These are phyloP conservation scores for Hiodon tergisus DNA, from an alignment of 2,113 vertebrate genomes.

Conservation along the genomic window DNA sequence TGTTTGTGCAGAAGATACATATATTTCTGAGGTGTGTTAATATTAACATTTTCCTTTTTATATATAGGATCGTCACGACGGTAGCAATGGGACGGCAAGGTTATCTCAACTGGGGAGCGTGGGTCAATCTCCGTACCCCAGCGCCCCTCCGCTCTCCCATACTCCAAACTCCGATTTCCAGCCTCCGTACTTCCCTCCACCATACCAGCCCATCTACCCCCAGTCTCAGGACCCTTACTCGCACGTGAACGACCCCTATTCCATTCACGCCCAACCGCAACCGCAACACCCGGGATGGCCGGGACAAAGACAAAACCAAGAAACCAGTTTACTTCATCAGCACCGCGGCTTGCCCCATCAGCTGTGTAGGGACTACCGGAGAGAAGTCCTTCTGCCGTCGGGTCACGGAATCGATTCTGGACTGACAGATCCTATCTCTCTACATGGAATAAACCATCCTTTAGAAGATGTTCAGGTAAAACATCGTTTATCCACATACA, in stretches of 20 bases:
- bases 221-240: conserved; percentile 98
- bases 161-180: conserved; percentile 94
- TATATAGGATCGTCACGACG: conserved; percentile 87
- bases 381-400: conserved; percentile 89
- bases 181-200: conserved; percentile 88
- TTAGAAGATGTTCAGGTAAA: conserved; percentile 97
- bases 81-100: conserved; percentile 90
- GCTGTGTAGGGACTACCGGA: conserved; percentile 93
- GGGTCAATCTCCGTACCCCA: conserved; percentile 91
- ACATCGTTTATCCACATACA: not conserved
- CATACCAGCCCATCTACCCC: conserved; percentile 94
- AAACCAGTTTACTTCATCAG: conserved; percentile 86
- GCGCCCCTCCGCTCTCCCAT: conserved; percentile 90
- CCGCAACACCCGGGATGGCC: conserved; percentile 96
- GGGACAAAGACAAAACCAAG: conserved; percentile 90
- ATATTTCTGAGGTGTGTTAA: not conserved
- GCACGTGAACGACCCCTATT: conserved; percentile 98
- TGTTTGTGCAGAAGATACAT: not conserved
- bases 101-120: conserved; percentile 91
- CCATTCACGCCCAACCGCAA: conserved; percentile 91
- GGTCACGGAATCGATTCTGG: conserved; percentile 91
- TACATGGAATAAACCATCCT: conserved; percentile 95
- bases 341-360: conserved; percentile 90
- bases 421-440: conserved; percentile 82
- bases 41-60: conserved; percentile 23